Base-by-base conservation (phyloP, 1,140 invertebrate genomes). In the Panagrolaimus sp. region DNA sequence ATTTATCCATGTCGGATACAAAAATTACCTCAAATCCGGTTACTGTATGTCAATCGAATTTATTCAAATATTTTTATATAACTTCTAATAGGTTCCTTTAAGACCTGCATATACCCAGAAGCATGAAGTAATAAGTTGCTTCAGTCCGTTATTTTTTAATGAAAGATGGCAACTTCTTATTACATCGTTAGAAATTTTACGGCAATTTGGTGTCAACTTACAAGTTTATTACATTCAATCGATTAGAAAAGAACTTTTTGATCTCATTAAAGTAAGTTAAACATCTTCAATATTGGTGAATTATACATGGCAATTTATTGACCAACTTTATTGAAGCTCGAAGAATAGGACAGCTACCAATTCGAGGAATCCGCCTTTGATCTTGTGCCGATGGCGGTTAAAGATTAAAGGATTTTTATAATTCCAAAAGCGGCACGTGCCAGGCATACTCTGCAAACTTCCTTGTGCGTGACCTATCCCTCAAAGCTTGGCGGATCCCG, bases 141-240 rank as follows among this genome's bases (percentile, higher is more conserved):
- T 58, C 17, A 26, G 21, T 21, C 52, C 52, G 15, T 17, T 58
- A 4, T 58, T 58, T 28, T 58, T 58, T 28, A 58, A 58, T 58
- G 52, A 58, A 21, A 0, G 52, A 1, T 58, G 52, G 52, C 52
- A 58, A 58, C 52, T 58, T 12, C 14, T 58, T 10, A 17, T 10
- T 12, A 12, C 17, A 17, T 21, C 52, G 17, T 17, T 21, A 28
- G 28, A 17, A 58, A 12, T 17, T 58, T n/a, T 14, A 17, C 17
- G 17, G 52, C 52, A 24, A 28, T 28, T 1, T 12, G 52, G 12
- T n/a, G 52, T 58, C 12, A 26, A 24, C 3, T 28, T n/a, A 21
- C 52, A 58, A 58, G 52, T 17, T 17, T 58, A 58, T 28, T 58
- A 58, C n/a, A 10, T 58, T 21, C 63, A 71, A 45, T 71, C 69